Conservation (phyloP, 2,797 vertebrate species). For the Anguilla pacifica region DNA sequence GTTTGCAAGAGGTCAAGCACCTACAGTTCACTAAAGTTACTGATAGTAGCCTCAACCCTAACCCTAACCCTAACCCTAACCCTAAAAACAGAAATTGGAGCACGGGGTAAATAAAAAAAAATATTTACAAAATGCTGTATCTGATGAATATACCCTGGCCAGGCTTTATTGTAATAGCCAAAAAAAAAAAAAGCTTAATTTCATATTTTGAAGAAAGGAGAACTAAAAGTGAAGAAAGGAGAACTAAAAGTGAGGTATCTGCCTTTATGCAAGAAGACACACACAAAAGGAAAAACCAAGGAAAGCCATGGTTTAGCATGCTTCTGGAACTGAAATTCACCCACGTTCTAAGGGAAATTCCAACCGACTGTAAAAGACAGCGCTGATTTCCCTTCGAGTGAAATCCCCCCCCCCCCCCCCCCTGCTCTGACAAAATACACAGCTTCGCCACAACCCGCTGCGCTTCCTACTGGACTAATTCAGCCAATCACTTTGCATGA, state of each 20-base stretch:
- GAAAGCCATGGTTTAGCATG: neutral
- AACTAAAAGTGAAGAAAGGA: neutral
- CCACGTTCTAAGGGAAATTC: neutral
- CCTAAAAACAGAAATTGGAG: neutral
- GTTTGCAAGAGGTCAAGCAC: neutral
- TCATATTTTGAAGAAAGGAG: neutral
- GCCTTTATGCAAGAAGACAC: neutral
- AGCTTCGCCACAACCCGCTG: neutral
- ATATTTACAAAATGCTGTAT: neutral
- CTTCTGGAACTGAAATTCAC: neutral
- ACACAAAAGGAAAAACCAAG: neutral
- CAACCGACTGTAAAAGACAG: neutral
- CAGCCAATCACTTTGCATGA: neutral
- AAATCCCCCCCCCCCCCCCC: conserved; percentile 6
- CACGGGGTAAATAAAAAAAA: neutral
- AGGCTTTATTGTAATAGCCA: neutral
- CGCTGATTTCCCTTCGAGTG: neutral
- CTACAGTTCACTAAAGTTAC: neutral
- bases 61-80: no score
- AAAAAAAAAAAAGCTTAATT: neutral
- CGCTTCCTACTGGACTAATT: neutral
- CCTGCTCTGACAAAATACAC: neutral
- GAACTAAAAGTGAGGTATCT: neutral
- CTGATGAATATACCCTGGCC: neutral
- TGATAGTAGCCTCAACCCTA: neutral